phyloP scores from a whole-genome alignment of 1,140 invertebrate genomes.

The Lucilia cuprina region DNA sequence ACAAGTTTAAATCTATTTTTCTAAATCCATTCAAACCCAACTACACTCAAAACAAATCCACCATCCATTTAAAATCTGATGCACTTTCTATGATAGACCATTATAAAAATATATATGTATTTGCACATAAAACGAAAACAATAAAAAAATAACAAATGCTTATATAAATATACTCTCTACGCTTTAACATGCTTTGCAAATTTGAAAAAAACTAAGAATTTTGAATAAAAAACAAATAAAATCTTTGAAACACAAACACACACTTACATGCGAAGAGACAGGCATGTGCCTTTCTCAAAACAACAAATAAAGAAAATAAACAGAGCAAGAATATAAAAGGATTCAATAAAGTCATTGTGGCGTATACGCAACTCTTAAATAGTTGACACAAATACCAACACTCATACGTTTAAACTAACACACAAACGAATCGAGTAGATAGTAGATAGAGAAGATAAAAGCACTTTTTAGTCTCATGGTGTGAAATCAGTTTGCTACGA shows the following conservation, averaged over 20 bases:
- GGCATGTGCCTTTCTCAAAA: neutral
- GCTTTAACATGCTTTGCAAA: too few species aligned
- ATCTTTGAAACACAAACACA: neutral
- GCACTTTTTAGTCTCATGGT: neutral
- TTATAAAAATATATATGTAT: neutral
- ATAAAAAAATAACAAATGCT: too few species aligned
- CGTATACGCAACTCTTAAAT: slow-evolving; percentile 13
- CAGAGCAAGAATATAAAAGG: neutral
- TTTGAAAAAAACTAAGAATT: neutral
- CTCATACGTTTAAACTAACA: neutral
- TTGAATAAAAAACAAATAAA: neutral
- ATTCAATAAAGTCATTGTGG: neutral
- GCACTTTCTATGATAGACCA: neutral
- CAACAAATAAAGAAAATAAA: neutral
- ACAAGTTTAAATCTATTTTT: too few species aligned
- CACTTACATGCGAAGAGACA: too few species aligned
- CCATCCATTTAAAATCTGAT: neutral
- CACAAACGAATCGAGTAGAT: neutral
- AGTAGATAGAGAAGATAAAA: too few species aligned
- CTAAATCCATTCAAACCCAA: neutral
- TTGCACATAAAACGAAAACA: too few species aligned
- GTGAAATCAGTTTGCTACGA: neutral
- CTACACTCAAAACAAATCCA: neutral
- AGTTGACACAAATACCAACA: neutral
- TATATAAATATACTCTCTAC: too few species aligned